Base-by-base conservation (phyloP, 2,888 invertebrate genomes). In the Geophilus truncorum region DNA sequence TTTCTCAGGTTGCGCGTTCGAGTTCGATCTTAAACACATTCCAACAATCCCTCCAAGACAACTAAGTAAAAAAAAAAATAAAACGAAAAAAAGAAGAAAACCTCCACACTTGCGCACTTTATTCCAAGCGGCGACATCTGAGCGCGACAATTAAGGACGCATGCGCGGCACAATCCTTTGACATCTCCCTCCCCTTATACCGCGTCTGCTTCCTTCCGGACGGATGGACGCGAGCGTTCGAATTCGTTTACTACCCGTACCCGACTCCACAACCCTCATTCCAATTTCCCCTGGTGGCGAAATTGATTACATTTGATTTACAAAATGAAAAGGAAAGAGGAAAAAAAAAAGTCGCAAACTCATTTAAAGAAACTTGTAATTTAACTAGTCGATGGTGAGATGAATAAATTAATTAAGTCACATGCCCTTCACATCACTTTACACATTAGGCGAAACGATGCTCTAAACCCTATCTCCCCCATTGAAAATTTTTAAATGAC, bases 61-160 rank as follows among this genome's bases (percentile, higher is more conserved):
- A 2, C 28, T 7, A 23, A 23, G 18, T 7, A 25, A 28, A 25
- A 6, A 70, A 70, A 70, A 18, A 70, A 2, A 70, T 18, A 70
- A 25, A 70, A 7, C 21, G 15, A 75, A 23, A 75, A 28, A 32
- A 32, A 23, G 32, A 75, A 75, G 32, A 75, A 32, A 32, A 75
- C 32, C 75, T 21, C 28, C 76, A n/a, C 30, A 6, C 18, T 9
- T 21, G 25, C 28, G 70, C 70, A 28, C 25, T 70, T n/a, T 70
- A 70, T 70, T 70, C 28, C 25, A 70, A 70, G 70, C 70, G 70
- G 70, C 70, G 70, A 70, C 70, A 70, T 70, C 70, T 70, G 70
- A 70, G 70, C 70, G 70, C 70, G 70, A 70, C 70, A 70, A 70
- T 70, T 70, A 70, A 70, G 70, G 70, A 70, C 70, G 70, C 70